A percentile compares a stretch with the other conserved stretches of the same genome.
Evolutionary conservation across 1,140 invertebrate genomes (phyloP).

Genomic region (Listronotus bonariensis): DNA sequence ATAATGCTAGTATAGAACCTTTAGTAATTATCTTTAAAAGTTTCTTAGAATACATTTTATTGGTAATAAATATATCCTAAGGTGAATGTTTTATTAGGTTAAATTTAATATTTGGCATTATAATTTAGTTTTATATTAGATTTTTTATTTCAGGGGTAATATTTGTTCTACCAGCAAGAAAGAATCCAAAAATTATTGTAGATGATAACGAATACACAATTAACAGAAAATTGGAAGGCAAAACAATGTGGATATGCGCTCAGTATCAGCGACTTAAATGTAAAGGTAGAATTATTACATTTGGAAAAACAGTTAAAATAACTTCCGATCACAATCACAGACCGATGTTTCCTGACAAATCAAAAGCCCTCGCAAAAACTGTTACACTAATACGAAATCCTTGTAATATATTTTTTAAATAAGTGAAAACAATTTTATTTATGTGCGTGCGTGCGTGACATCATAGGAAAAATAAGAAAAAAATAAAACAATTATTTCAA

Average conservation of each 20-base stretch:
- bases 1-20: too few species aligned
- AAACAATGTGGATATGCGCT: conserved; percentile 42
- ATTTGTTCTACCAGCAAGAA: conserved; percentile 37
- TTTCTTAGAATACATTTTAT: background rate
- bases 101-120: background rate
- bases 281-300: conserved; percentile 42
- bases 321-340: conserved; percentile 42
- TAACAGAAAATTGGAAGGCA: conserved; percentile 36
- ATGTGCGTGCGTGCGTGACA: too few species aligned
- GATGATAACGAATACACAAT: conserved; percentile 36
- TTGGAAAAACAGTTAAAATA: conserved; percentile 36
- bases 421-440: too few species aligned
- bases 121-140: too few species aligned
- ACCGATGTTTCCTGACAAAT: conserved; percentile 28
- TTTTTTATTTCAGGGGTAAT: conserved; percentile 42
- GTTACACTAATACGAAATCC: conserved; percentile 19
- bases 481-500: too few species aligned
- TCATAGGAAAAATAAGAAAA: too few species aligned
- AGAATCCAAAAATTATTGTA: conserved; percentile 42
- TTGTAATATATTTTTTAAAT: too few species aligned
- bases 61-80: background rate
- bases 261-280: conserved; percentile 40
- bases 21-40: too few species aligned
- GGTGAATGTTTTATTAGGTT: background rate
- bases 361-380: conserved; percentile 3